Conservation (phyloP, 2,113 vertebrate genomes). For the Aix galericulata region DNA sequence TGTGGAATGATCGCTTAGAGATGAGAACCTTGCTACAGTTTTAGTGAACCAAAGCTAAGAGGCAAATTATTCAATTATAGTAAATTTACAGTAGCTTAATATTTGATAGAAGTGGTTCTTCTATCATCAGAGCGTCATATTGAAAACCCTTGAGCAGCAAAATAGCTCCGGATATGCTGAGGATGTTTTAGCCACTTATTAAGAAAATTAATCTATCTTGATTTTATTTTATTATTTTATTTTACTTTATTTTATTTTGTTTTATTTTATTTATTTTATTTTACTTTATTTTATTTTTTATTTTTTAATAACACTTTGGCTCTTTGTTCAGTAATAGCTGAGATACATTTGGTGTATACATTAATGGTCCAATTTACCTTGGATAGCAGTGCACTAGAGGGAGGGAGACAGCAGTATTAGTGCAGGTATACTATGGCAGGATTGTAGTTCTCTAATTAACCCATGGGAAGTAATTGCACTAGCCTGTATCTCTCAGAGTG, state of each 20-base stretch:
- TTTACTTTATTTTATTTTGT: neutral
- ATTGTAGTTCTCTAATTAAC: neutral
- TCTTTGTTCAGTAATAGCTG: constrained; percentile 35
- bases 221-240: neutral
- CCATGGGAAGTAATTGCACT: neutral
- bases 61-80: constrained; percentile 85
- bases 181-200: constrained; percentile 78
- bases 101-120: constrained; percentile 83
- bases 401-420: neutral
- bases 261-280: neutral
- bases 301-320: constrained; percentile 56
- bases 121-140: constrained; percentile 76
- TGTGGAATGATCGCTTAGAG: constrained; percentile 74
- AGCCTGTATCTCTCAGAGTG: neutral
- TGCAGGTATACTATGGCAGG: neutral
- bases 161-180: constrained; percentile 71
- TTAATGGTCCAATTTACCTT: neutral
- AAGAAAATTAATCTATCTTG: constrained; percentile 76
- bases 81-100: constrained; percentile 86
- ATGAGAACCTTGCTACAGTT: constrained; percentile 76
- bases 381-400: neutral
- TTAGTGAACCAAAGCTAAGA: constrained; percentile 84
- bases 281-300: no score
- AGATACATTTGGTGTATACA: constrained; percentile 12
- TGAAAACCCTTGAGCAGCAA: constrained; percentile 78